Evolutionary conservation across 2,797 vertebrate species (phyloP).

Genomic region (Echeneis naucrates): DNA sequence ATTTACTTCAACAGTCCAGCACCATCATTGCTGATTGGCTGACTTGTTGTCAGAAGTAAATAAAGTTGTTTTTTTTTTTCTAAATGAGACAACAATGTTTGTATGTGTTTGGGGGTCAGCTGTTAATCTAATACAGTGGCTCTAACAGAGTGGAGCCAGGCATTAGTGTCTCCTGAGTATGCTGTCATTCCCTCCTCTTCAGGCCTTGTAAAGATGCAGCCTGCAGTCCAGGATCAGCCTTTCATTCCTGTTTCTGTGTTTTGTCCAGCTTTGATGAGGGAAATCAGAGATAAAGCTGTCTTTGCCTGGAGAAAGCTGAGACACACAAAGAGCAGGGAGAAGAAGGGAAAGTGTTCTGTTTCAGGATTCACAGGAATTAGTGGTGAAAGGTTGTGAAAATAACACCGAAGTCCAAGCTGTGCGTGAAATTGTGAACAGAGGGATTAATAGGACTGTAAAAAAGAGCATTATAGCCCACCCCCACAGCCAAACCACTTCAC

Average conservation of each 20-base stretch:
- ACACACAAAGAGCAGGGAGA: constrained; percentile 35
- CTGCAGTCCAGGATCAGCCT: constrained; percentile 38
- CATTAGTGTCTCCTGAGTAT: neutral
- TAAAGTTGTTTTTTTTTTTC: no score
- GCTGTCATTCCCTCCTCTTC: neutral
- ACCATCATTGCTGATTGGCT: no score
- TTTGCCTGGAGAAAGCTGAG: constrained; percentile 59
- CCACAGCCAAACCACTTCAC: constrained; percentile 55
- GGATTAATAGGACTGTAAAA: constrained; percentile 84
- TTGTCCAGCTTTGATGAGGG: constrained; percentile 57
- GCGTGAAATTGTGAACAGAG: constrained; percentile 86
- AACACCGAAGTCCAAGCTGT: constrained; percentile 80
- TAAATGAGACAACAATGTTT: neutral
- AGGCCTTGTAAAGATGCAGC: constrained; percentile 41
- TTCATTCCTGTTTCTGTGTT: constrained; percentile 31
- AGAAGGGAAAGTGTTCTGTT: constrained; percentile 75
- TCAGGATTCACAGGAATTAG: constrained; percentile 82
- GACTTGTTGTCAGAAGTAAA: no score
- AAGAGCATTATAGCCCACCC: constrained; percentile 74
- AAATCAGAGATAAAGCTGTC: constrained; percentile 64
- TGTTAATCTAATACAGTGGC: constrained; percentile 1
- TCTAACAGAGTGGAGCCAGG: constrained; percentile 16
- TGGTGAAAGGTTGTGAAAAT: constrained; percentile 85
- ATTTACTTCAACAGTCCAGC: no score
- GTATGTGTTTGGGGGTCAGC: constrained; percentile 13